Percentiles rank a stretch among this genome's conserved stretches.
phyloP scores from a whole-genome alignment of 2,888 invertebrate genomes.

The Trissolcus brochymenae region DNA sequence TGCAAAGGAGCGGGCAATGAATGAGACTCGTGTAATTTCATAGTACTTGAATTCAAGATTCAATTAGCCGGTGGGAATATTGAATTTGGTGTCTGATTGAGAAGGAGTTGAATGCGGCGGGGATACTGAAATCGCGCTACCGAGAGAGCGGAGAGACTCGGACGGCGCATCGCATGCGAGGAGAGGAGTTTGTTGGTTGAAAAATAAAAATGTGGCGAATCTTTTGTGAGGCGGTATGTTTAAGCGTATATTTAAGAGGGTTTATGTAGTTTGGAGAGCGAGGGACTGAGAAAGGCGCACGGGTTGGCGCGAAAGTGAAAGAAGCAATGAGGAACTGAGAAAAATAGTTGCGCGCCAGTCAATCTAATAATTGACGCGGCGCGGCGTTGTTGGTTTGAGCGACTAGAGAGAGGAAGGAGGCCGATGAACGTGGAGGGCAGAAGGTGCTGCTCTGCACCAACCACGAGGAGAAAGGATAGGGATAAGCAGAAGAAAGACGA shows the following conservation, averaged over 20 bases:
- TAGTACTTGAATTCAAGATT: not conserved
- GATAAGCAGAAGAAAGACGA: conserved; percentile 43
- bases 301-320: conserved; percentile 48
- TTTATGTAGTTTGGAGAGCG: conserved; percentile 21
- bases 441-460: conserved; percentile 37
- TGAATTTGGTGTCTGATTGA: conserved; percentile 10
- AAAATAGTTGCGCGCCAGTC: conserved; percentile 53
- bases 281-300: too few relatives aligned
- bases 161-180: too few relatives aligned
- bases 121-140: conserved; percentile 28
- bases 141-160: conserved; percentile 28
- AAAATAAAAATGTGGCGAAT: conserved; percentile 44
- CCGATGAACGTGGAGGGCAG: conserved; percentile 50
- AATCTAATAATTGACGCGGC: conserved; percentile 54
- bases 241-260: too few relatives aligned
- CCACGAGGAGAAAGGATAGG: conserved; percentile 22
- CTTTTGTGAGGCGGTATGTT: conserved; percentile 28
- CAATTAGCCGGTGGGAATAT: conserved; percentile 8
- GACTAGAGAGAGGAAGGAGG: conserved; percentile 27
- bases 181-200: conserved; percentile 8
- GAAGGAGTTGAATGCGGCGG: conserved; percentile 13
- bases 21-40: not conserved
- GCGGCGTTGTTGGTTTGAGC: conserved; percentile 36
- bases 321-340: conserved; percentile 56
- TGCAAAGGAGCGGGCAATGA: too few relatives aligned